A percentile compares a stretch with the other conserved stretches of the same genome.
Conservation (phyloP, 2,113 vertebrate genomes). For the Centropristis striata region DNA sequence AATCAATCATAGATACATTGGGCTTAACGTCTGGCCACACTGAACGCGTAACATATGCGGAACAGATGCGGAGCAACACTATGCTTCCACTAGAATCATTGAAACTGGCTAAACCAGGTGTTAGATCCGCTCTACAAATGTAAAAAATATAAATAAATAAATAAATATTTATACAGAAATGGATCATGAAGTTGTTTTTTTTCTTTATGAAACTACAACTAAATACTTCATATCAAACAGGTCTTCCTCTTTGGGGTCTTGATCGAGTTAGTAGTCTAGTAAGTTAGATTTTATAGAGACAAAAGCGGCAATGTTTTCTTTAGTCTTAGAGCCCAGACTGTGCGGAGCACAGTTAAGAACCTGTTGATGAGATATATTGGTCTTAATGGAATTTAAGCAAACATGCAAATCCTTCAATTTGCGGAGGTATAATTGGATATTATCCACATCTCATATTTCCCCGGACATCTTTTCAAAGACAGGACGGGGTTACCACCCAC, state of each 20-base stretch:
- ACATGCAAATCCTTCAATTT: constrained; percentile 55
- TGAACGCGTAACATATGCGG: too few relatives aligned
- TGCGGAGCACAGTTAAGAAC: constrained; percentile 23
- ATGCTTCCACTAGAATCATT: too few relatives aligned
- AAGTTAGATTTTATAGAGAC: neutral
- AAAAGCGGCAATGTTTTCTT: neutral
- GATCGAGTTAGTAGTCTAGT: too few relatives aligned
- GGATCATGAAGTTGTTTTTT: too few relatives aligned
- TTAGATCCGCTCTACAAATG: too few relatives aligned
- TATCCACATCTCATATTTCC: constrained; percentile 31
- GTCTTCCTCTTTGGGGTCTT: too few relatives aligned
- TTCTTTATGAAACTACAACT: too few relatives aligned
- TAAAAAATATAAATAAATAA: too few relatives aligned
- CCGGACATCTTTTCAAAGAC: constrained; percentile 19
- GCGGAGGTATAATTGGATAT: constrained; percentile 42
- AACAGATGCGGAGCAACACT: too few relatives aligned
- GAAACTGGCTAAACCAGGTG: too few relatives aligned
- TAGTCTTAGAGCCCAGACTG: neutral
- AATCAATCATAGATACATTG: neutral
- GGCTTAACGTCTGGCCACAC: neutral
- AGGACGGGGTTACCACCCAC: neutral
- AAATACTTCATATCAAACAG: too few relatives aligned
- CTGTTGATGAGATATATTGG: constrained; percentile 31
- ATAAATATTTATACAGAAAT: too few relatives aligned
- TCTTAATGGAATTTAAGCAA: constrained; percentile 38